Percentiles rank a stretch among this genome's conserved stretches.
Evolutionary conservation across 2,797 vertebrate species (phyloP).

Genomic region (Alectoris magna): DNA sequence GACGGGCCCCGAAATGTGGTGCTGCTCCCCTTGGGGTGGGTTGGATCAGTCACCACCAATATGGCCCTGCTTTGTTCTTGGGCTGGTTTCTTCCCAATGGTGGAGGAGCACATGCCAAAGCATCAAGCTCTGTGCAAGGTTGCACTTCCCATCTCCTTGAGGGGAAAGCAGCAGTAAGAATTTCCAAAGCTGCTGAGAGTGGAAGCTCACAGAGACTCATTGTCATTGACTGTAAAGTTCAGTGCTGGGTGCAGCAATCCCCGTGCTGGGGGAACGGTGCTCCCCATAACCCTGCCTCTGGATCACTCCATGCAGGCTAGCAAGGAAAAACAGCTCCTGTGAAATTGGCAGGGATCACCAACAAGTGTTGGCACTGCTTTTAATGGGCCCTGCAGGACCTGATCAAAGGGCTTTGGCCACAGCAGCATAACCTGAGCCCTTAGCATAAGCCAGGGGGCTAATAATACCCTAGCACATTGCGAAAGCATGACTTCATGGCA

Average conservation of each 20-base stretch:
- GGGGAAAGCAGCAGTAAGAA: background rate
- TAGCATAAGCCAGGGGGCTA: background rate
- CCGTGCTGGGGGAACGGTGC: accelerated
- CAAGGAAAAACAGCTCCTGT: background rate
- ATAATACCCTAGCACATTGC: background rate
- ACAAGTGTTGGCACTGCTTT: background rate
- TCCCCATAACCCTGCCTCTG: background rate
- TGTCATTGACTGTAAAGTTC: background rate
- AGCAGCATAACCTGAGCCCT: background rate
- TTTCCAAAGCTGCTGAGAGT: background rate
- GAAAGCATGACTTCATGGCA: background rate
- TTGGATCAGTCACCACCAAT: accelerated
- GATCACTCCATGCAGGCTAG: background rate
- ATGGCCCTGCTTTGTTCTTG: accelerated
- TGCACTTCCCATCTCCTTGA: background rate
- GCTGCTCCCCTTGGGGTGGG: background rate
- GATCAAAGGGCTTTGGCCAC: background rate
- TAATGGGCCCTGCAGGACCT: background rate
- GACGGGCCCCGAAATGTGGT: background rate
- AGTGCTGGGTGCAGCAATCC: background rate
- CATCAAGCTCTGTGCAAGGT: accelerated
- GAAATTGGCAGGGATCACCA: background rate
- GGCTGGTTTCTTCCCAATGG: background rate
- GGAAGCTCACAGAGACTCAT: accelerated
- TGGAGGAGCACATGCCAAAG: background rate